Conservation (phyloP, 2,797 vertebrate species). For the Rhincodon typus region DNA sequence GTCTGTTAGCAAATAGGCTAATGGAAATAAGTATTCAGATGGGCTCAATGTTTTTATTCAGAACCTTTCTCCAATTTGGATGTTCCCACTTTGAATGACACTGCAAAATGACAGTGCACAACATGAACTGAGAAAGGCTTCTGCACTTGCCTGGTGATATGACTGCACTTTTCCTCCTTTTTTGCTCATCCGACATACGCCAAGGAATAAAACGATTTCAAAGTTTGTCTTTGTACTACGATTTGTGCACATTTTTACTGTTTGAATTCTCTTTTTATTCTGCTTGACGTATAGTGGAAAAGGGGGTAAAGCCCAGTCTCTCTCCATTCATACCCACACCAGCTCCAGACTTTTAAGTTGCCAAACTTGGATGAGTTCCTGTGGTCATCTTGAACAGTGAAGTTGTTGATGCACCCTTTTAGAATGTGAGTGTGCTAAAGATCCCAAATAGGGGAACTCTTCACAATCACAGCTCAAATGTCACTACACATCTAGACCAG, state of each 20-base stretch:
- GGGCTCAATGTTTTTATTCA: background rate
- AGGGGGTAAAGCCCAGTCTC: background rate
- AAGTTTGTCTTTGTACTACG: background rate
- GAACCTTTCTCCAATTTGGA: background rate
- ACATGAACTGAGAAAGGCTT: background rate
- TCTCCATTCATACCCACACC: background rate
- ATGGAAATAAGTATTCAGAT: background rate
- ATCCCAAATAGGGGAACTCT: background rate
- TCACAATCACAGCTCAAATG: background rate
- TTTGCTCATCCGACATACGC: background rate
- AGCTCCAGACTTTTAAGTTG: background rate
- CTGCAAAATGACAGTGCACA: background rate
- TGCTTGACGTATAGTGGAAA: background rate
- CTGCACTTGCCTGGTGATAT: background rate
- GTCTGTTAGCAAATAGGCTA: background rate
- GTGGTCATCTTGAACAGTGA: conserved; percentile 9
- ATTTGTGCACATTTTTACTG: background rate
- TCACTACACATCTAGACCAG: background rate
- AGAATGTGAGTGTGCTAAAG: background rate
- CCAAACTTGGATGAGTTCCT: background rate
- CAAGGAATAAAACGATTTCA: background rate
- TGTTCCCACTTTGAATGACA: background rate
- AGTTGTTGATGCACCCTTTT: background rate
- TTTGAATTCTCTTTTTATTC: background rate
- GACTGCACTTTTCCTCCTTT: background rate